Conservation (phyloP, 2,797 vertebrate species). For the Sebastes reedi region DNA sequence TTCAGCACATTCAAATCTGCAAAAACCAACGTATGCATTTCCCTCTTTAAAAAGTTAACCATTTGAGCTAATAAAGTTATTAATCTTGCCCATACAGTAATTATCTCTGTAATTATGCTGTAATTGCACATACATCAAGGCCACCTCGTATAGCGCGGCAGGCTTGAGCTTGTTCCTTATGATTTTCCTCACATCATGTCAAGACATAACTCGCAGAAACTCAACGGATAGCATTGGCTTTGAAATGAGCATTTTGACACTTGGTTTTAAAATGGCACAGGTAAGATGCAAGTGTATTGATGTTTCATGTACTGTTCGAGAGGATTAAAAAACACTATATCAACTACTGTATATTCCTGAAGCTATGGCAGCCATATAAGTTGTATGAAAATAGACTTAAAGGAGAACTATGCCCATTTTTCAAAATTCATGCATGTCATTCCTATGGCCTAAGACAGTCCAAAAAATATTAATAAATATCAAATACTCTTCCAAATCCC, state of each 20-base stretch:
- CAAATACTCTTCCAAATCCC: no score
- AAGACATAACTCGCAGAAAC: slow-evolving; percentile 35
- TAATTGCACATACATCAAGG: slow-evolving; percentile 87
- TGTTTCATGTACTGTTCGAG: neutral
- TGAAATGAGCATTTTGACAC: neutral
- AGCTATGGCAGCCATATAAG: neutral
- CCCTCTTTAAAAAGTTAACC: slow-evolving; percentile 80
- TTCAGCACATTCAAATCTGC: slow-evolving; percentile 82
- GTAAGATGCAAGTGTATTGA: neutral
- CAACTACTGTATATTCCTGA: neutral
- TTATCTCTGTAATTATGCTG: slow-evolving; percentile 86
- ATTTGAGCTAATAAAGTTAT: slow-evolving; percentile 87
- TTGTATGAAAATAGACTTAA: neutral
- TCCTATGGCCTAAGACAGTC: no score
- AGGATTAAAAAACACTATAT: neutral
- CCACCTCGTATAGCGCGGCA: slow-evolving; percentile 69
- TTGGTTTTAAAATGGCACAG: neutral
- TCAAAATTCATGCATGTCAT: no score
- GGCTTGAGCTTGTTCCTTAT: slow-evolving; percentile 45
- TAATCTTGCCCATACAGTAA: slow-evolving; percentile 86
- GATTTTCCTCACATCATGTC: slow-evolving; percentile 50
- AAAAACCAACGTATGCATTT: slow-evolving; percentile 80
- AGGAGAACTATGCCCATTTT: no score
- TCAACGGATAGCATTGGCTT: neutral
- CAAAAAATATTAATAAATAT: no score